Percentiles rank a stretch among this genome's conserved stretches.
These are phyloP conservation scores for Neostethus bicornis DNA, from an alignment of 2,797 vertebrate genomes.

Conservation along the genomic window DNA sequence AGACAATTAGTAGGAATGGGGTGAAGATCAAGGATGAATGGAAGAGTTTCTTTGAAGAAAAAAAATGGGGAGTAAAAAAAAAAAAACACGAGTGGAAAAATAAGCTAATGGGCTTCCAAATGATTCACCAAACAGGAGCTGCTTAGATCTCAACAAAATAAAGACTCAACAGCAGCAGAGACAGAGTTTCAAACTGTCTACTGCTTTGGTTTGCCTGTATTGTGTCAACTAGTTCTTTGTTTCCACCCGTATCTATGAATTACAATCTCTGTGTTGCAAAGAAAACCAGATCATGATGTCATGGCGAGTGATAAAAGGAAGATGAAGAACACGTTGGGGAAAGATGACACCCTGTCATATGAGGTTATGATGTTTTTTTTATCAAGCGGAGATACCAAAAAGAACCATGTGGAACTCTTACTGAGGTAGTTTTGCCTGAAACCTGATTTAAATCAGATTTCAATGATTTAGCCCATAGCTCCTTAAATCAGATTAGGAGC, in stretches of 20 bases:
- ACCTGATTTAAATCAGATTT: conserved; percentile 56
- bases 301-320: conserved; percentile 9
- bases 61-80: too few relatives aligned
- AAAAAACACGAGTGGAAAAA: too few relatives aligned
- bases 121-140: conserved; percentile 19
- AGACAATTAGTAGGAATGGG: too few relatives aligned
- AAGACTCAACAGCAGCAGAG: conserved; percentile 40
- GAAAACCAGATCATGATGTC: conserved; percentile 40
- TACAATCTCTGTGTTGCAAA: conserved; percentile 29
- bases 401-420: not conserved
- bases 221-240: conserved; percentile 32
- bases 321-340: not conserved
- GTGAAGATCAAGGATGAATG: too few relatives aligned
- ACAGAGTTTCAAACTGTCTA: conserved; percentile 20
- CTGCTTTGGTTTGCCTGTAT: conserved; percentile 8
- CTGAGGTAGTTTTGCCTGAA: conserved; percentile 34
- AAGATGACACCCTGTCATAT: conserved; percentile 21
- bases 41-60: too few relatives aligned
- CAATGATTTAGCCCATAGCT: conserved; percentile 14
- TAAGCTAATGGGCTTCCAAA: not conserved
- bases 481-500: conserved; percentile 37
- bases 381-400: conserved; percentile 7
- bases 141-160: conserved; percentile 25
- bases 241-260: conserved; percentile 31
- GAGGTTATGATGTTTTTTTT: conserved; percentile 24